phyloP scores from a whole-genome alignment of 1,140 invertebrate species.

The Heliconius hermathena region DNA sequence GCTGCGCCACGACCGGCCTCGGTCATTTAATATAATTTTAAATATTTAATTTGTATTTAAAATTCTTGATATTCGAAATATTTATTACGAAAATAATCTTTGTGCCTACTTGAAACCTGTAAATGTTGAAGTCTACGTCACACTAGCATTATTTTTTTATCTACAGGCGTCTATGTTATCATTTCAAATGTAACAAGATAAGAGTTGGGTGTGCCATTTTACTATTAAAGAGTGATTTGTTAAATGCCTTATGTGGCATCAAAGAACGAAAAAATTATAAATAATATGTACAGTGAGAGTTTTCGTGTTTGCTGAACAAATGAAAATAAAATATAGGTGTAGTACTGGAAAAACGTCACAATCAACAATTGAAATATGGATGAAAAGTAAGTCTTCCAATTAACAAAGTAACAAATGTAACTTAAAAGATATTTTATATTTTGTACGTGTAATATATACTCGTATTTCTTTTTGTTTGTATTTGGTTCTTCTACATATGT shows the following conservation, averaged over 20 bases:
- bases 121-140: background rate
- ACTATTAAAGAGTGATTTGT: slow-evolving; percentile 8
- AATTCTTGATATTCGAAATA: too few species aligned
- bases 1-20: too few species aligned
- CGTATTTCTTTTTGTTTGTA: background rate
- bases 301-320: background rate
- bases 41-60: too few species aligned
- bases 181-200: slow-evolving; percentile 23
- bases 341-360: background rate
- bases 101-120: background rate
- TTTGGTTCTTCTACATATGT: background rate
- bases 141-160: slow-evolving; percentile 20
- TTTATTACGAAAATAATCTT: background rate
- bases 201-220: slow-evolving; percentile 25
- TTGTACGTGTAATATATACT: background rate
- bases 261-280: background rate
- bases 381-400: slow-evolving; percentile 3
- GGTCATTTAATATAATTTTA: too few species aligned
- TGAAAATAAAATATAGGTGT: background rate
- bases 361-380: background rate
- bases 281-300: background rate
- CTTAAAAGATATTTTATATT: background rate
- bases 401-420: background rate
- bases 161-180: slow-evolving; percentile 29
- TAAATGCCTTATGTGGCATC: background rate